Conservation (phyloP, 2,113 vertebrate genomes). For the Petrocephalus zakoni region DNA sequence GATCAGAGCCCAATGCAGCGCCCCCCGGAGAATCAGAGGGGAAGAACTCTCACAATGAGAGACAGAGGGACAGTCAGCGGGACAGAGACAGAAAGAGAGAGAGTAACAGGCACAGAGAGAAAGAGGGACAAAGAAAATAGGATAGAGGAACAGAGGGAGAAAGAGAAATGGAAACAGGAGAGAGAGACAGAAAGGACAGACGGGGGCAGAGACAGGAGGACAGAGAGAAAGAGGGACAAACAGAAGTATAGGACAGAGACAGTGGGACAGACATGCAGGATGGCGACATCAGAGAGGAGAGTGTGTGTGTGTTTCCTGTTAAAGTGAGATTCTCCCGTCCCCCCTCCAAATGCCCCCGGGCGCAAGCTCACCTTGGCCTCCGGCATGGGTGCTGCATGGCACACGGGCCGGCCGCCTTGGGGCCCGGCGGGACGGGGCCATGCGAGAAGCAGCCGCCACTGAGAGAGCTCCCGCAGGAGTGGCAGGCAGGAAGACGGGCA, state of each 20-base stretch:
- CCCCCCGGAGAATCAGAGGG: background rate
- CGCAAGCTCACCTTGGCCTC: conserved; percentile 52
- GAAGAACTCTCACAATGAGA: background rate
- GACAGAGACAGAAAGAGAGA: background rate
- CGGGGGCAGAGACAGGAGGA: too few species aligned
- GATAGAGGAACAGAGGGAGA: too few species aligned
- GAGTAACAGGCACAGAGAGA: background rate
- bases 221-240: too few species aligned
- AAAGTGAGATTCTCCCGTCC: background rate
- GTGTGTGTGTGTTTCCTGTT: background rate
- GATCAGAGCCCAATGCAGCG: background rate
- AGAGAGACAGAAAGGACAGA: too few species aligned
- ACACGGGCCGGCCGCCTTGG: conserved; percentile 43
- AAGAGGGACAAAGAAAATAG: background rate
- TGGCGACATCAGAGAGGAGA: background rate
- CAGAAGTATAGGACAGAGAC: background rate
- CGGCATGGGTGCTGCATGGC: conserved; percentile 45
- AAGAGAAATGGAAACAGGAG: too few species aligned
- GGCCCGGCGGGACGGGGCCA: conserved; percentile 50
- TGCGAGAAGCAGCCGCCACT: conserved; percentile 60
- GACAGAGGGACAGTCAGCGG: background rate
- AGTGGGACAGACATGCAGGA: background rate
- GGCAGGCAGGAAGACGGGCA: conserved; percentile 62
- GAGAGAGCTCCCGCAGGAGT: conserved; percentile 60
- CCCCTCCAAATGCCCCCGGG: background rate